Percentiles rank a stretch among this genome's conserved stretches.
Conservation (phyloP, 2,113 vertebrate species). For the Oxyura jamaicensis region DNA sequence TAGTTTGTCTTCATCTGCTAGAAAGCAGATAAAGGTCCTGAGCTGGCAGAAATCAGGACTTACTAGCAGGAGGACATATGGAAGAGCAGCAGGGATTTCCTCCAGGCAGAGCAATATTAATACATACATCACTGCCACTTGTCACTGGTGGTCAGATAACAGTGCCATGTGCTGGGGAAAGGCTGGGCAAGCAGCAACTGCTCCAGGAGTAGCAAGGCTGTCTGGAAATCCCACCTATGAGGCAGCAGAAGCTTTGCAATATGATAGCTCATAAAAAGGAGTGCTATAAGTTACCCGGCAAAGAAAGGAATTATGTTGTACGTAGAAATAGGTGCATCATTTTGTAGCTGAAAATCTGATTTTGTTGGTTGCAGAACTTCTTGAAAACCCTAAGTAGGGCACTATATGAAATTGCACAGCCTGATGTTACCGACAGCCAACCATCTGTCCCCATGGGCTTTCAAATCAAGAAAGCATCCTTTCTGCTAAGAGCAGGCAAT, state of each 20-base stretch:
- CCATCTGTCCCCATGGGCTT: conserved; percentile 11
- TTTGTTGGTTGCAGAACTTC: background rate
- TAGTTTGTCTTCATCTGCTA: background rate
- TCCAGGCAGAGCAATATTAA: background rate
- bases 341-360: conserved; percentile 6
- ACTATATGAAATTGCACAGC: conserved; percentile 8
- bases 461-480: conserved; percentile 4
- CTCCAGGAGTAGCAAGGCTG: background rate
- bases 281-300: background rate
- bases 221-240: background rate
- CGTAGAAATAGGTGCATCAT: accelerated
- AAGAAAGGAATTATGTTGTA: background rate
- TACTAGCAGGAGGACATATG: background rate
- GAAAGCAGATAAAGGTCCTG: background rate
- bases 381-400: background rate
- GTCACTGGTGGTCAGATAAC: background rate
- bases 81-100: conserved; percentile 38
- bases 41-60: background rate
- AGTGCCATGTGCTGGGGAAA: background rate
- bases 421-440: background rate
- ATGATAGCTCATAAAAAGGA: background rate
- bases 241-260: background rate
- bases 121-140: background rate
- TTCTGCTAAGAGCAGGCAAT: background rate
- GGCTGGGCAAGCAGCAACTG: background rate